A percentile compares a stretch with the other conserved stretches of the same genome.
Evolutionary conservation across 2,797 vertebrate species (phyloP).

Genomic region (Catamblyrhynchus diadema): DNA sequence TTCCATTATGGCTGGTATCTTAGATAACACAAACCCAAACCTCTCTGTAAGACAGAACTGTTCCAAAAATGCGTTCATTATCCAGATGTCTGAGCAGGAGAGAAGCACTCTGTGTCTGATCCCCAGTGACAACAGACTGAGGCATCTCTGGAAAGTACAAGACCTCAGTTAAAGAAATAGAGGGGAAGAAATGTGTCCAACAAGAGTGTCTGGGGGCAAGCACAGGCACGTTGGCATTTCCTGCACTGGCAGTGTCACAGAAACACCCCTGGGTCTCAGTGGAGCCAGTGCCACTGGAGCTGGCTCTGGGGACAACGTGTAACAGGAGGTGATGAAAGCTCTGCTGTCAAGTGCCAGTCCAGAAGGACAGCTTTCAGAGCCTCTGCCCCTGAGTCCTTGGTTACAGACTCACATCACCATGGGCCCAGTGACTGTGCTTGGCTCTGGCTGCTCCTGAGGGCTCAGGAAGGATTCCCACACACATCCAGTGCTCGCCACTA

Average conservation of each 20-base stretch:
- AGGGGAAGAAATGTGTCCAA: not conserved
- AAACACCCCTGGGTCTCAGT: not conserved
- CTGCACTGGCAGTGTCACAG: not conserved
- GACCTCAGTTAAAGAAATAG: not conserved
- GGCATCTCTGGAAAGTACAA: not conserved
- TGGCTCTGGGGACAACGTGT: not conserved
- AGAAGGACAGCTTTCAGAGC: not conserved
- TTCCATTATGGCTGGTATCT: not conserved
- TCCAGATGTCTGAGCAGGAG: not conserved
- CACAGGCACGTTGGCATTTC: not conserved
- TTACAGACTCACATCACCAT: not conserved
- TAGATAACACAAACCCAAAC: not conserved
- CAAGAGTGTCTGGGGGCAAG: not conserved
- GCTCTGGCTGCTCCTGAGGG: not conserved
- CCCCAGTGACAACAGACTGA: not conserved
- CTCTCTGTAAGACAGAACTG: not conserved
- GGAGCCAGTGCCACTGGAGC: rapidly evolving
- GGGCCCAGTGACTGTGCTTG: rapidly evolving
- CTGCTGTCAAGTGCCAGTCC: not conserved
- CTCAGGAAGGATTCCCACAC: not conserved
- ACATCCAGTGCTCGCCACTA: not conserved
- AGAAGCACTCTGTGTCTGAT: not conserved
- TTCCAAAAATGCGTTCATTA: not conserved
- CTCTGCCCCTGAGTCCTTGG: not conserved
- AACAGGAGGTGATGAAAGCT: not conserved